Evolutionary conservation across 1,140 invertebrate genomes (phyloP), one percentile per base, ranked within the genome.

Genomic region (Nasonia giraulti): DNA sequence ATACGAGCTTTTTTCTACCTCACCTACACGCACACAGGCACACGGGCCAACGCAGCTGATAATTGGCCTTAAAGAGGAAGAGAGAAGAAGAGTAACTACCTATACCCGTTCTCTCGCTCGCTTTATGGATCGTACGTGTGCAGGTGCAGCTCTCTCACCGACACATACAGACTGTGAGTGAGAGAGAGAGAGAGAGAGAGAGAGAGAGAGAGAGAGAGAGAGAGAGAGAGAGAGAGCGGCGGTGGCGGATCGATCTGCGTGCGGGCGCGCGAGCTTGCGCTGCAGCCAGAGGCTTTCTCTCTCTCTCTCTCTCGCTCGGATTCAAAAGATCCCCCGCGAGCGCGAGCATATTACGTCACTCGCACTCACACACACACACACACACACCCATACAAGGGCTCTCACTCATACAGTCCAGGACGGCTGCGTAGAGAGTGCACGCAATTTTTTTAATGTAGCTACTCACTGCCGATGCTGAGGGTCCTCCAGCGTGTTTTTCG

Each of bases 401-500:
- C 27, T 27, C 27, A 1, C 27, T 27, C 8, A 40, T 8, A 40
- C 40, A 40, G 40, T 40, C 40, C 40, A 7, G 33, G 8, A 40
- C 40, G 7, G 40, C 40, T 0, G 62, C 27, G 27, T 0, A 17
- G 17, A 44, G 8, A 44, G 6, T 44, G 40, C 8, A 11, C 40
- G 40, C 40, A 44, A 44, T 44, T 44, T 44, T 44, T 27, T 27
- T 27, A 44, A 44, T n/a, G 33, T 4, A 40, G 20, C 27, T 71
- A 92, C 92, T 93, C 87, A 93, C 93, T 90, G 85, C 91, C 92
- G 76, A 93, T 93, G 86, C 92, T 93, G 75, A 93, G 91, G 50
- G 91, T 92, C 90, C 92, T 90, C 93, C 93, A 93, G 87, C 93
- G 91, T 78, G 92, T 93, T 87, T 93, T 93, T 75, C 91, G 89